Evolutionary conservation across 1,140 invertebrate genomes (phyloP).

Genomic region (Lepidostoma basale): DNA sequence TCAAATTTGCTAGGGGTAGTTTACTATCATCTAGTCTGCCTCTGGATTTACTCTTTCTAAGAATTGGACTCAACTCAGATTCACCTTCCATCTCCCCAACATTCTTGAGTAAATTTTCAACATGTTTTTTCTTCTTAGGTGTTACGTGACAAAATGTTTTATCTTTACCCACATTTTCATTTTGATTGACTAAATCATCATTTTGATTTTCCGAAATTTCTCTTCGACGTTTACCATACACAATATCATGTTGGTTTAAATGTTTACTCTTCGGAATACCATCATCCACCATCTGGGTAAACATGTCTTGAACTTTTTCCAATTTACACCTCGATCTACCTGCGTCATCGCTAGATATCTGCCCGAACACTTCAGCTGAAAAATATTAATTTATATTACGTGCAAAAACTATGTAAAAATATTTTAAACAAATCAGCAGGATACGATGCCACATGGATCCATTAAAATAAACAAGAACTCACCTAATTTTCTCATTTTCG

Average conservation of each 20-base stretch:
- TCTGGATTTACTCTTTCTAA: slow-evolving; percentile 25
- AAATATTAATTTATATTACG: not conserved
- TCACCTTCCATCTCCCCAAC: not conserved
- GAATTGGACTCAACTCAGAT: slow-evolving; percentile 26
- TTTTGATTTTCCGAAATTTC: not conserved
- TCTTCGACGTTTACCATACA: slow-evolving; percentile 4
- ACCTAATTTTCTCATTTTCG: slow-evolving; percentile 33
- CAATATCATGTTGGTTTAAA: not conserved
- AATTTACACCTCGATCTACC: slow-evolving; percentile 6
- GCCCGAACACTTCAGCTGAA: slow-evolving; percentile 27
- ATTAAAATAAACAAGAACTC: slow-evolving; percentile 1
- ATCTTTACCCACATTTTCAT: not conserved
- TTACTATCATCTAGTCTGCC: slow-evolving; percentile 11
- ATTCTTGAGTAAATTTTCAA: not conserved
- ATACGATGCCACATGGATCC: not conserved
- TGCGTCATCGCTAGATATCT: slow-evolving; percentile 15
- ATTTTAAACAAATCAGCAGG: not conserved
- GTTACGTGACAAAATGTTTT: not conserved
- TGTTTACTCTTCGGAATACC: not conserved
- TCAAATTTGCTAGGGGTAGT: slow-evolving; percentile 14
- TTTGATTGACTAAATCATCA: not conserved
- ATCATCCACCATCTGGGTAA: slow-evolving; percentile 30
- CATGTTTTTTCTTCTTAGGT: slow-evolving; percentile 4
- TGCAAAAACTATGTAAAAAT: no score
- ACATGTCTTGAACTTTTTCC: slow-evolving; percentile 32